Evolutionary conservation across 2,888 invertebrate genomes (phyloP).

Genomic region (Amphiduros pacificus): DNA sequence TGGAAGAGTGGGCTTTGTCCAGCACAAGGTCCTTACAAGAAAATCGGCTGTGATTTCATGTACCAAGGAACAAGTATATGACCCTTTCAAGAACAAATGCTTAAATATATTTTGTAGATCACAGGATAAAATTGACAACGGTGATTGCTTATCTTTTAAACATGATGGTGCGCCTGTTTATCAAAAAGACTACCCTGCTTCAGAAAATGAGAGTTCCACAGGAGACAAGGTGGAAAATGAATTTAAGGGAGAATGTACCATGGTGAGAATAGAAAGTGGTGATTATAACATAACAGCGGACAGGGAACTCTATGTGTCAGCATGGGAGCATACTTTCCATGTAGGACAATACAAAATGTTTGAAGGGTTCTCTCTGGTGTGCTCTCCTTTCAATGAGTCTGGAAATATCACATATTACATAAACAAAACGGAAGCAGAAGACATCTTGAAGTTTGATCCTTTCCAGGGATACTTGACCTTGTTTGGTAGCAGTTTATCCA

Average conservation of each 20-base stretch:
- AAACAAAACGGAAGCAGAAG: not conserved
- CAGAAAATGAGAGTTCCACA: not conserved
- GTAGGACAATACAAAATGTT: not conserved
- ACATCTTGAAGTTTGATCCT: not conserved
- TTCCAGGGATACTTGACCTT: slow-evolving; percentile 62
- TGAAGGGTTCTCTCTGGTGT: not conserved
- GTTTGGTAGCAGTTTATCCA: slow-evolving; percentile 67
- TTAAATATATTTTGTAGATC: slow-evolving; percentile 19
- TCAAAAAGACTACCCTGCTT: not conserved
- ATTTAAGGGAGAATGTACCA: not conserved
- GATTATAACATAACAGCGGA: not conserved
- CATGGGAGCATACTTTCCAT: not conserved
- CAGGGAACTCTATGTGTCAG: not conserved
- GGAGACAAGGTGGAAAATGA: no score
- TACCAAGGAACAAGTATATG: slow-evolving; percentile 25
- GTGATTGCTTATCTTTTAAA: no score
- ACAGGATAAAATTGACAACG: not conserved
- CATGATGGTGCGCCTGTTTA: not conserved
- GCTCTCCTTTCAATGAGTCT: not conserved
- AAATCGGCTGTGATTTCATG: no score
- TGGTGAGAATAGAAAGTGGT: not conserved
- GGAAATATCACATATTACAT: not conserved
- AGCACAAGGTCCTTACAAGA: no score
- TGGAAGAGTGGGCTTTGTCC: no score
- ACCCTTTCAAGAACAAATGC: slow-evolving; percentile 27